A percentile compares a stretch with the other conserved stretches of the same genome.
These are phyloP conservation scores for Pocota personata DNA, from an alignment of 2,888 invertebrate genomes.

Conservation along the genomic window DNA sequence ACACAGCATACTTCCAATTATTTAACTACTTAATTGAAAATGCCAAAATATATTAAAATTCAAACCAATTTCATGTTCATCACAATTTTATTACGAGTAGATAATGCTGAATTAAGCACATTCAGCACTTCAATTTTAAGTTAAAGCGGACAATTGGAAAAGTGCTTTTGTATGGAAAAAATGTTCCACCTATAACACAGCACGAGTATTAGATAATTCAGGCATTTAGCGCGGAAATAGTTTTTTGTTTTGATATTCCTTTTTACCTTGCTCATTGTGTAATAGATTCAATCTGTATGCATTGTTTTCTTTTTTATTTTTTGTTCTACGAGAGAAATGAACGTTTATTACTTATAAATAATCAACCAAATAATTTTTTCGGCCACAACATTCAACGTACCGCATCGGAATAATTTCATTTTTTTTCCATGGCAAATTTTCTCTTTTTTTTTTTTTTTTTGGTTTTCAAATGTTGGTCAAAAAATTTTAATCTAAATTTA, in stretches of 20 bases:
- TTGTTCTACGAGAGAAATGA: neutral
- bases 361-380: slow-evolving; percentile 34
- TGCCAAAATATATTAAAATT: no score
- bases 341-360: slow-evolving; percentile 24
- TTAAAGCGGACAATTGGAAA: neutral
- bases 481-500: slow-evolving; percentile 12
- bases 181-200: neutral
- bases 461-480: neutral
- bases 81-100: no score
- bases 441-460: neutral
- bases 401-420: slow-evolving; percentile 31
- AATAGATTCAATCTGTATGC: slow-evolving; percentile 17
- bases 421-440: slow-evolving; percentile 5
- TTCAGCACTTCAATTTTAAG: neutral
- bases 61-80: no score
- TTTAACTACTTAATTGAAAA: no score
- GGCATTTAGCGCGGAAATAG: slow-evolving; percentile 6
- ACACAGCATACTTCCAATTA: no score
- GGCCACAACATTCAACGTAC: slow-evolving; percentile 32
- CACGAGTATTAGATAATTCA: slow-evolving; percentile 10
- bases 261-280: slow-evolving; percentile 2
- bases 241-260: slow-evolving; percentile 1
- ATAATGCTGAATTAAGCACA: neutral
- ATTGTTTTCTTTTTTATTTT: neutral
- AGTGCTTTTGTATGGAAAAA: neutral